A percentile compares a stretch with the other conserved stretches of the same genome.
These are phyloP conservation scores for Siniperca scherzeri DNA, from an alignment of 2,797 vertebrate genomes.

Conservation along the genomic window DNA sequence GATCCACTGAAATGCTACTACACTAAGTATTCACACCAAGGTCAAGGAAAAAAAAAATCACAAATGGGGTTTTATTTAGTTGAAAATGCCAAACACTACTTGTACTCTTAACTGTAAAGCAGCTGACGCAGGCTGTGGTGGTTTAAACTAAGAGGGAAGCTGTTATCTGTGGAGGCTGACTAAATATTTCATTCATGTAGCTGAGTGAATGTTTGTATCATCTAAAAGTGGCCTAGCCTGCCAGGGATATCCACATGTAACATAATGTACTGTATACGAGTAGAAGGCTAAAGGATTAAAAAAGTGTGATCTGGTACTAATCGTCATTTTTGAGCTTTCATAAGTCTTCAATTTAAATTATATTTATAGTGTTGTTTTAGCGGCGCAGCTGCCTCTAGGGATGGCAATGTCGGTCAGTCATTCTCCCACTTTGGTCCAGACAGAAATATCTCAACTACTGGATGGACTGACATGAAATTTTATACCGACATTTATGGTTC, in stretches of 20 bases:
- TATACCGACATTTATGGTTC: neutral
- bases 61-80: neutral
- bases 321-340: neutral
- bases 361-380: conserved; percentile 11
- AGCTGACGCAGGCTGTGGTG: conserved; percentile 33
- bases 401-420: neutral
- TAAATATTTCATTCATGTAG: conserved; percentile 85
- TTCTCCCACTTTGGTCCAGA: neutral
- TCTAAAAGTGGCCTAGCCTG: conserved; percentile 60
- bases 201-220: conserved; percentile 74
- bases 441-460: neutral
- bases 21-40: conserved; percentile 5
- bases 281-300: conserved; percentile 15
- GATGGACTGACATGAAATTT: neutral
- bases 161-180: conserved; percentile 78
- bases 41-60: conserved; percentile 9
- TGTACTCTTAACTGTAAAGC: neutral
- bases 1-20: conserved; percentile 1
- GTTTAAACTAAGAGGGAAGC: conserved; percentile 52
- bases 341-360: neutral
- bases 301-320: neutral
- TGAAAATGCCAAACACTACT: conserved; percentile 19
- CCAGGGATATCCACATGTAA: conserved; percentile 41
- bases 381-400: rapidly evolving
- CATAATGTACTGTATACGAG: conserved; percentile 17